Evolutionary conservation across 2,797 vertebrate species (phyloP).

Genomic region (Esox masquinongy): DNA sequence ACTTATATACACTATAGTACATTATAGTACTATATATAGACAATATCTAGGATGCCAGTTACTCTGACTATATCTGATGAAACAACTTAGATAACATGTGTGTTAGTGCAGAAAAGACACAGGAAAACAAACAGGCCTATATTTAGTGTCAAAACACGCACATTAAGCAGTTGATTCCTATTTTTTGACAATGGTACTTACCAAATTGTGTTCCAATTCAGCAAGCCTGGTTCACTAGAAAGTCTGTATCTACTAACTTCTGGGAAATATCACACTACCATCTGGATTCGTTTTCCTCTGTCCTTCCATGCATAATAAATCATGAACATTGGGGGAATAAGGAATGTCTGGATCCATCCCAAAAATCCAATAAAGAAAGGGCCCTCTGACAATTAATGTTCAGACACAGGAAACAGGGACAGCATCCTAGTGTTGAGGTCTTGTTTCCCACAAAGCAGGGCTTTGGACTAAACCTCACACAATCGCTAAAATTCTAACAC

Average conservation of each 20-base stretch:
- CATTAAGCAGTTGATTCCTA: neutral
- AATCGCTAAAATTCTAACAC: neutral
- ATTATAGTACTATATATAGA: neutral
- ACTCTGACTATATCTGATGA: neutral
- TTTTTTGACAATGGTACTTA: neutral
- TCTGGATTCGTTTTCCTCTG: slow-evolving; percentile 11
- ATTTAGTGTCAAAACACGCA: neutral
- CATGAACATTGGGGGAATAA: neutral
- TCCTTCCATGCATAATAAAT: neutral
- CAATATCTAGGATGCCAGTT: neutral
- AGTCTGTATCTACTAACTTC: neutral
- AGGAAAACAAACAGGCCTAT: neutral
- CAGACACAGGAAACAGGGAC: neutral
- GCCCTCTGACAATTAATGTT: neutral
- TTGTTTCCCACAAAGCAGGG: neutral
- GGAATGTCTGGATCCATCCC: neutral
- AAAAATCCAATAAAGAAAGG: neutral
- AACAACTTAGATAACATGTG: neutral
- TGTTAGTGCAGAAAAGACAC: neutral
- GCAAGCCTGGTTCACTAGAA: neutral
- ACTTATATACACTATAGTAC: too few relatives aligned
- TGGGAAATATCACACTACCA: neutral
- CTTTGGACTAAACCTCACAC: neutral
- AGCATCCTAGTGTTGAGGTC: neutral
- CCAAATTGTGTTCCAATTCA: too few relatives aligned